Conservation (phyloP, 2,797 vertebrate genomes). For the Falco rusticolus region DNA sequence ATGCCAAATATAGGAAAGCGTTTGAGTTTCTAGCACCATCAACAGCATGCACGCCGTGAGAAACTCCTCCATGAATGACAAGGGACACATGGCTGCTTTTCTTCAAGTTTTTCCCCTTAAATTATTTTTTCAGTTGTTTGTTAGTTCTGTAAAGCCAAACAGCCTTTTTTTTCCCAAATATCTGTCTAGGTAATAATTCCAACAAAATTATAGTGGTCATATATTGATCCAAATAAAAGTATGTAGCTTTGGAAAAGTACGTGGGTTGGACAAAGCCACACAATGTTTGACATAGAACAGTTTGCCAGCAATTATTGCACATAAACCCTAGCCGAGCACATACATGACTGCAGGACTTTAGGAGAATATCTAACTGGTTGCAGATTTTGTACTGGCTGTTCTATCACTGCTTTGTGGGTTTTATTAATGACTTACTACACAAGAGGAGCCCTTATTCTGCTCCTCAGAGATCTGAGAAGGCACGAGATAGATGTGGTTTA, state of each 20-base stretch:
- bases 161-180: not conserved
- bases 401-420: not conserved
- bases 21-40: not conserved
- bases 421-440: not conserved
- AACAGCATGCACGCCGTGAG: accelerated
- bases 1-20: not conserved
- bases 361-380: not conserved
- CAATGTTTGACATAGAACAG: not conserved
- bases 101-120: not conserved
- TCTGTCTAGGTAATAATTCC: not conserved
- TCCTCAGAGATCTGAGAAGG: not conserved
- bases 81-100: not conserved
- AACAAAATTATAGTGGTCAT: accelerated
- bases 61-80: not conserved
- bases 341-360: not conserved
- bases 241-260: not conserved
- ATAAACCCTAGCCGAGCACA: not conserved
- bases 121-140: not conserved
- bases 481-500: conserved; percentile 9
- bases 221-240: not conserved
- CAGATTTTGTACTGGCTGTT: conserved; percentile 29
- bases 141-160: not conserved
- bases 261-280: accelerated
- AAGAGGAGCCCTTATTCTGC: conserved; percentile 1
- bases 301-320: conserved; percentile 20